Conservation (phyloP, 2,797 vertebrate genomes). For the Moxostoma hubbsi region DNA sequence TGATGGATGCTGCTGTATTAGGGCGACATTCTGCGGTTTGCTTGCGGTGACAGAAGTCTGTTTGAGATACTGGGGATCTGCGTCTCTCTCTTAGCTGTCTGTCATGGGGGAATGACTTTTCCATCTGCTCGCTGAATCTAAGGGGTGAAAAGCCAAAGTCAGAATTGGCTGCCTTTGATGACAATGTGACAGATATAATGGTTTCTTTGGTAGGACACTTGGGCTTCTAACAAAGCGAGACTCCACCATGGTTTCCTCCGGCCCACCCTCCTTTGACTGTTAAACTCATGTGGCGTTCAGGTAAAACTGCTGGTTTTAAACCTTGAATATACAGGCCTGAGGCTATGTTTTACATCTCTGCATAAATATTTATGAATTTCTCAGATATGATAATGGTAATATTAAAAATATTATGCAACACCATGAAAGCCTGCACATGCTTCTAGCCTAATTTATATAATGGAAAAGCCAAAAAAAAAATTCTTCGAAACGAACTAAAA, state of each 20-base stretch:
- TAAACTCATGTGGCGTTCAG: slow-evolving; percentile 8
- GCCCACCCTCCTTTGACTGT: not conserved
- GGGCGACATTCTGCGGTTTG: slow-evolving; percentile 14
- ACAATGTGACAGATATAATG: slow-evolving; percentile 50
- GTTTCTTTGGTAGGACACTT: slow-evolving; percentile 48
- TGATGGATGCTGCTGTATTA: slow-evolving; percentile 39
- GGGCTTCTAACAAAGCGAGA: slow-evolving; percentile 15
- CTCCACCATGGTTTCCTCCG: not conserved
- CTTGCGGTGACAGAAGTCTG: slow-evolving; percentile 34
- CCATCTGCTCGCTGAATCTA: slow-evolving; percentile 39
- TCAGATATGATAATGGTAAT: slow-evolving; percentile 21
- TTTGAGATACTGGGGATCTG: slow-evolving; percentile 20
- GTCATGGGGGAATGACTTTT: slow-evolving; percentile 50
- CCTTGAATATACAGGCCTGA: not conserved
- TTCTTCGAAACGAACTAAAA: no score
- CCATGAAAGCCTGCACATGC: slow-evolving; percentile 8
- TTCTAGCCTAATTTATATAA: no score
- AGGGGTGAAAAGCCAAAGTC: slow-evolving; percentile 19
- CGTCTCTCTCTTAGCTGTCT: slow-evolving; percentile 41
- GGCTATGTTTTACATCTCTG: not conserved
- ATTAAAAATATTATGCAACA: slow-evolving; percentile 29
- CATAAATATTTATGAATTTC: slow-evolving; percentile 30
- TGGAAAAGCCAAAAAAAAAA: no score
- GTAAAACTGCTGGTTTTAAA: not conserved
- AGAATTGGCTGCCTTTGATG: slow-evolving; percentile 45